A percentile compares a stretch with the other conserved stretches of the same genome.
Conservation (phyloP, 2,888 invertebrate genomes). For the Acronicta leporina region DNA sequence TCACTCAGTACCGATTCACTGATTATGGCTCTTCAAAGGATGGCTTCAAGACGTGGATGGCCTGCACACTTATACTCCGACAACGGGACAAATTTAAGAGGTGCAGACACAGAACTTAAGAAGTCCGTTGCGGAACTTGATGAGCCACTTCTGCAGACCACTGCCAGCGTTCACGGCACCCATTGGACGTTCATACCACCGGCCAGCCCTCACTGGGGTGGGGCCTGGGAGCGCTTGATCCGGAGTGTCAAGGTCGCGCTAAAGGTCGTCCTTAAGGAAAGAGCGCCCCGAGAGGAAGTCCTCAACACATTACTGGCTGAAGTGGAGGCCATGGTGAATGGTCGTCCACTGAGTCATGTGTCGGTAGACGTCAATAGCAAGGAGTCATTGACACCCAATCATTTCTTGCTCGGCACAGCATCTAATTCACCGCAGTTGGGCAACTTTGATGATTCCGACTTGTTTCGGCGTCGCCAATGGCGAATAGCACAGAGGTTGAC, state of each 20-base stretch:
- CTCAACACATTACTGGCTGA: conserved; percentile 31
- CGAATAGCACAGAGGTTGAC: conserved; percentile 30
- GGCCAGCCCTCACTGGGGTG: conserved; percentile 42
- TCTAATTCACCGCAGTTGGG: conserved; percentile 19
- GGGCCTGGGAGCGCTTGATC: conserved; percentile 49
- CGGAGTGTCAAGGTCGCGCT: conserved; percentile 40
- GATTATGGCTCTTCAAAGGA: conserved; percentile 50
- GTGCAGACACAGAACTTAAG: not conserved
- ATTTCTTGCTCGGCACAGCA: conserved; percentile 50
- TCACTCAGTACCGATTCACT: conserved; percentile 39
- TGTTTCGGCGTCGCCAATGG: conserved; percentile 32
- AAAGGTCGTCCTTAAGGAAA: conserved; percentile 38
- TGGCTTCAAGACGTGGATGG: conserved; percentile 49
- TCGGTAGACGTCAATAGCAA: conserved; percentile 9
- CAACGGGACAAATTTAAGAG: conserved; percentile 7
- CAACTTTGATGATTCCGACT: conserved; percentile 14
- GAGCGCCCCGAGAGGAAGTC: conserved; percentile 32
- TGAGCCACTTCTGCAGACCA: not conserved
- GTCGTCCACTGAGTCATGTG: conserved; percentile 37
- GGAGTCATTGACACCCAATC: conserved; percentile 50
- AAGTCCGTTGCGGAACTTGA: conserved; percentile 6
- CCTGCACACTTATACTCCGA: conserved; percentile 15
- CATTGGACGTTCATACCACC: conserved; percentile 47
- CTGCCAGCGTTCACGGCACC: not conserved
- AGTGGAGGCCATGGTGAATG: conserved; percentile 34